phyloP scores from a whole-genome alignment of 1,140 invertebrate species.

The Probaryconus sp. region DNA sequence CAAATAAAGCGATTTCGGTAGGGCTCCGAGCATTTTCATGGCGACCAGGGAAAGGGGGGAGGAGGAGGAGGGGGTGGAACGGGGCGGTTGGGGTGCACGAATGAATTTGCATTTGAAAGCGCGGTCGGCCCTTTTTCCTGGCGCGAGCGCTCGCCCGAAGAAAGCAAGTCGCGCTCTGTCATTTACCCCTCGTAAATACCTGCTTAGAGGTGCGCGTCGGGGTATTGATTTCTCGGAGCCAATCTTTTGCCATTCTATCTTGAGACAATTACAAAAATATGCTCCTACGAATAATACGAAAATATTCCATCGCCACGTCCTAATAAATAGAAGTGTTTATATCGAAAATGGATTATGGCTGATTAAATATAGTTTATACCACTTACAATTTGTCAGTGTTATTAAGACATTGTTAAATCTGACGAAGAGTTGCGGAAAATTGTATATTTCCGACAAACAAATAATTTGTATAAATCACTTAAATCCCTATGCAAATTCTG shows the following conservation, averaged over 20 bases:
- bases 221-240: constrained; percentile 43
- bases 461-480: too few relatives aligned
- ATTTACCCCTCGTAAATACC: constrained; percentile 62
- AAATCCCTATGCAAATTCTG: too few relatives aligned
- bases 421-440: too few relatives aligned
- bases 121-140: constrained; percentile 43
- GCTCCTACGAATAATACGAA: neutral
- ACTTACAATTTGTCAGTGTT: too few relatives aligned
- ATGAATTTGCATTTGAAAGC: constrained; percentile 65
- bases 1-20: constrained; percentile 55
- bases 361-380: too few relatives aligned
- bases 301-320: too few relatives aligned
- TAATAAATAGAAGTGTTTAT: too few relatives aligned
- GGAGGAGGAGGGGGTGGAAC: neutral
- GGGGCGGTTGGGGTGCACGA: constrained; percentile 25
- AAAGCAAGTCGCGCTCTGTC: constrained; percentile 38
- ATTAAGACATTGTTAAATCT: too few relatives aligned
- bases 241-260: constrained; percentile 37
- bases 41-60: constrained; percentile 23
- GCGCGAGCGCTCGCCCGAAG: constrained; percentile 18
- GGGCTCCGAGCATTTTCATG: constrained; percentile 51
- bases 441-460: too few relatives aligned
- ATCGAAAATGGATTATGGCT: too few relatives aligned
- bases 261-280: constrained; percentile 8
- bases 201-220: constrained; percentile 31